A percentile compares a stretch with the other conserved stretches of the same genome.
Conservation (phyloP, 2,888 invertebrate genomes). For the Biston betularia region DNA sequence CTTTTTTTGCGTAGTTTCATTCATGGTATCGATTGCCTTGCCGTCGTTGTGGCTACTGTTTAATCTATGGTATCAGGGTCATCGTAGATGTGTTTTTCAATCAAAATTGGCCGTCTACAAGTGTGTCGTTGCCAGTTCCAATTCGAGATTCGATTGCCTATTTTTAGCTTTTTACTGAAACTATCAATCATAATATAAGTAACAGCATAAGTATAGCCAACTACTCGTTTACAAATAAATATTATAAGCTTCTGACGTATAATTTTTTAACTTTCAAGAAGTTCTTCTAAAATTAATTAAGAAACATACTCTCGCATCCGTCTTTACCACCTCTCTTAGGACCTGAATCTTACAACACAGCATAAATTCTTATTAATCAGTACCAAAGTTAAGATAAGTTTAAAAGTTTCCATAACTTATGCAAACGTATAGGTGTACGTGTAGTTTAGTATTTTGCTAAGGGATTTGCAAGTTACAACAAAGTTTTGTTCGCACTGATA, state of each 20-base stretch:
- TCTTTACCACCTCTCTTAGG: slow-evolving; percentile 3
- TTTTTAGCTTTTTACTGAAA: too few species aligned
- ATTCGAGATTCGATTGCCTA: too few species aligned
- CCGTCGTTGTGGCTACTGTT: neutral
- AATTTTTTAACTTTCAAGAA: too few species aligned
- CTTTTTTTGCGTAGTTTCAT: slow-evolving; percentile 3
- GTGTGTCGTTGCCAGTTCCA: too few species aligned
- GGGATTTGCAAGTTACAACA: slow-evolving; percentile 32
- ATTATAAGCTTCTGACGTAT: too few species aligned
- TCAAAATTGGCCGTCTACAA: neutral
- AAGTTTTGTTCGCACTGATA: slow-evolving; percentile 28
- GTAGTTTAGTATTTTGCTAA: slow-evolving; percentile 32
- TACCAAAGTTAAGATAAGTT: slow-evolving; percentile 20
- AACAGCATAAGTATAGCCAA: too few species aligned
- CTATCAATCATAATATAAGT: too few species aligned
- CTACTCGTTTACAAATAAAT: too few species aligned
- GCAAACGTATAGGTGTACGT: slow-evolving; percentile 21
- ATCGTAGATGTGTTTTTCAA: neutral
- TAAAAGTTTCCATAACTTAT: slow-evolving; percentile 25
- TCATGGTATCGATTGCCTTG: slow-evolving; percentile 5
- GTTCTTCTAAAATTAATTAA: neutral
- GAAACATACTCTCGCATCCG: neutral
- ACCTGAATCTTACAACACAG: slow-evolving; percentile 11
- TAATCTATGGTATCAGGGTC: neutral
- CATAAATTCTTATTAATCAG: slow-evolving; percentile 33